Base-by-base conservation (phyloP, 2,113 vertebrate genomes). In the Dipodomys ordii region DNA sequence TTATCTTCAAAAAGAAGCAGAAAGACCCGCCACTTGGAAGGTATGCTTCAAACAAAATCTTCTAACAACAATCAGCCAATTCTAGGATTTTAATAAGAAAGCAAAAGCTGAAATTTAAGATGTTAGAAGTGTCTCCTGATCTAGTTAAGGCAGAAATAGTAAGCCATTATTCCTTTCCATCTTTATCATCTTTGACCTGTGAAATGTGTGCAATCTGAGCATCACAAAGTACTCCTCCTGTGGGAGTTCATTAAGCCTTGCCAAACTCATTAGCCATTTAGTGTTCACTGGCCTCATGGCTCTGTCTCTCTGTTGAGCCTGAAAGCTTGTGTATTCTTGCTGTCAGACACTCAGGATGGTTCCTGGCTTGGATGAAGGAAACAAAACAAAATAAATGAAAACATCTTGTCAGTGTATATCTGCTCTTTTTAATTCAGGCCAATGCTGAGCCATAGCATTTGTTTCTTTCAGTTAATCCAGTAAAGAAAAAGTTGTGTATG, bases 101-200 rank as follows among this genome's bases (percentile, higher is more conserved):
- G 28, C 57, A 87, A 64, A 73, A 82, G 87, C 22, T 80, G 44
- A 95, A 81, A 78, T 79, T 94, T 77, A 78, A 85, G 84, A 15
- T 83, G 39, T 94, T 68, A 64, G 7, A 83, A 88, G 7, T 84
- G 28, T 91, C 77, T 95, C 88, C 77, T 92, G 90, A 94, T 88
- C 78, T 74, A 84, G 8, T 74, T 72, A 90, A 94, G 73, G 57
- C 13, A 2, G 73, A 64, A 64, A 81, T 57, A 86, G 30, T 64
- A 92, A 89, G 62, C 73, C 73, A 89, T 96, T 94, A 91, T 88
- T 77, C 69, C 57, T 77, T 93, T 95, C 92, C 84, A 65, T 95
- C 84, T 93, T 97, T 93, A 91, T 90, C 94, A 91, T 94, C 92
- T 90, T 92, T 97, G 96, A 96, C 95, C 90, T 95, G 93, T 91